Base-by-base conservation (phyloP, 2,797 vertebrate genomes). In the Hemibagrus guttatus region DNA sequence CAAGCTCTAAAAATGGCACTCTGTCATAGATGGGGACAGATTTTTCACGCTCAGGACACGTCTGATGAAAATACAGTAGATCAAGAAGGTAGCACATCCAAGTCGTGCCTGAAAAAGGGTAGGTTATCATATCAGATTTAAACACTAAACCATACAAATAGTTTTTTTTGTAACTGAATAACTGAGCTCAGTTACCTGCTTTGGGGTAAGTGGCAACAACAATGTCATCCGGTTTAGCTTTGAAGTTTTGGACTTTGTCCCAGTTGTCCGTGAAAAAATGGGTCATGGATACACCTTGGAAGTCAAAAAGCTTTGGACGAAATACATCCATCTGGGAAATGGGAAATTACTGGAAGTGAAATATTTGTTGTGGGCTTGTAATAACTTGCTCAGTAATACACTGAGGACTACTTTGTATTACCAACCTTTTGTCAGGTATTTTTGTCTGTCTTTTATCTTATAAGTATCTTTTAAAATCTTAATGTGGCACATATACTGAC, bases 31-130 rank as follows among this genome's bases (percentile, higher is more conserved):
- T 56, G 1, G 93, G 91, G 42, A 90, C 1, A 11, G 92, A 90
- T 0, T 64, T 78, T 84, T 91, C 89, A 14, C 85, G 89, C 31
- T 94, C 91, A 39, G 91, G 90, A 81, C 87, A 61, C 7, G 6
- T 85, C 59, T 90, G 68, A 1, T 87, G 89, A 88, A 94, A 94
- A 88, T 94, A 90, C 64, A 95, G 88, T 12, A 94, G 90, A 68
- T 95, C 93, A 16, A 95, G 87, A 46, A 95, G 93, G 80, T 93
- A 92, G 1, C 92, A 93, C 35, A 93, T 84, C 94, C 94, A 95
- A 0, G 94, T 95, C 42, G 93, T 95, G 84, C 94, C 94, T 95
- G 68, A 58, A 28, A 19, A 58, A 74, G 0, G 61, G 4, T 0
- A 1, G 19, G 9, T 39, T 39, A 59, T 39, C 52, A 58, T 31